Base-by-base conservation (phyloP, 2,888 invertebrate species). In the Augiades crinisus region DNA sequence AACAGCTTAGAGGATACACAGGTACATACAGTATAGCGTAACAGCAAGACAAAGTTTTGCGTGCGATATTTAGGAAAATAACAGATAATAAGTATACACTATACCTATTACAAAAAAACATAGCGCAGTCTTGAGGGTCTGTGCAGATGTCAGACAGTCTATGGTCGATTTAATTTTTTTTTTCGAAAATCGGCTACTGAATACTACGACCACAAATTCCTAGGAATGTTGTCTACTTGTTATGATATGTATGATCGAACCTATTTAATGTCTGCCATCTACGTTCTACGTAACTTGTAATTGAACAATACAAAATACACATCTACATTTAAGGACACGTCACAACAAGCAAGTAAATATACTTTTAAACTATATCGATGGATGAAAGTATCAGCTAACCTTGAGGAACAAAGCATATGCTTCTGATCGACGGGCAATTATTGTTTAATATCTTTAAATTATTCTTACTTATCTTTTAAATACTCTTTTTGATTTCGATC, bases 11-110 rank as follows among this genome's bases (percentile, higher is more conserved):
- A 36, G 52, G 33, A 50, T 14, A 52, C 16, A 24, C 5, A 52
- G 38, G 27, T 16, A 43, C 3, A 46, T 13, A 47, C 33, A 38
- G 6, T 13, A 24, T 47, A 40, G 31, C 47, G 1, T 21, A 7
- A n/a, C 24, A 49, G 40, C 47, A 40, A 49, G 49, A 49, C 14
- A 2, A 34, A 12, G 50, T 58, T 24, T 40, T 51, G 56, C 58
- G 59, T 62, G 63, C 63, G 41, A 45, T 34, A 55, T 8, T 44
- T 36, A 34, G 16, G 44, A 53, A 33, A 37, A 19, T 22, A 46
- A 24, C 3, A 46, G 24, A 24, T 14, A n/a, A 27, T 5, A 27
- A 10, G 10, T 27, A 27, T 6, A n/a, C n/a, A n/a, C n/a, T 27
- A n/a, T 7, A 19, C n/a, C 8, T 21, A 10, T 7, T 21, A 34